Evolutionary conservation across 2,797 vertebrate genomes (phyloP).

Genomic region (Eleutherodactylus coqui): DNA sequence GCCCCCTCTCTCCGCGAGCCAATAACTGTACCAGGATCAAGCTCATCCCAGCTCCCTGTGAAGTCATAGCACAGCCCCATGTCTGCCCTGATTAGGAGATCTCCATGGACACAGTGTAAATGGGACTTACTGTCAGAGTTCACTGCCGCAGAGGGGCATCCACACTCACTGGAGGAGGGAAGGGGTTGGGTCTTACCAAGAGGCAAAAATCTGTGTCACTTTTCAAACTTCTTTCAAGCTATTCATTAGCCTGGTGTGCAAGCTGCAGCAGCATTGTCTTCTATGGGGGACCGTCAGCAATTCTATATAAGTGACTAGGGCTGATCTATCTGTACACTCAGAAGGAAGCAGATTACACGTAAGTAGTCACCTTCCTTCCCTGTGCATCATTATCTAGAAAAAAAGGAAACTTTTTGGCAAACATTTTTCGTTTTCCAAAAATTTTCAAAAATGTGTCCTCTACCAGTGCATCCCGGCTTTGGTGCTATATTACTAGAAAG

Average conservation of each 20-base stretch:
- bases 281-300: neutral
- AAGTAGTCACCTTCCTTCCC: neutral
- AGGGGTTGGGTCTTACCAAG: conserved; percentile 24
- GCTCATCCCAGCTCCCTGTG: neutral
- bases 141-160: conserved; percentile 30
- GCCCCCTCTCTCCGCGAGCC: conserved; percentile 39
- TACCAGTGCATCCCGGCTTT: too few species aligned
- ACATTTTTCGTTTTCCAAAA: neutral
- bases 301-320: neutral
- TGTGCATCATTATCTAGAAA: neutral
- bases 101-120: conserved; percentile 53
- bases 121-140: conserved; percentile 36
- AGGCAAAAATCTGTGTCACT: conserved; percentile 11
- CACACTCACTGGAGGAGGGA: neutral
- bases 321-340: neutral
- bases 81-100: conserved; percentile 70
- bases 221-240: conserved; percentile 35
- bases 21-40: neutral
- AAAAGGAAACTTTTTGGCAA: too few species aligned
- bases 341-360: neutral
- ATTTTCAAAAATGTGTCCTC: too few species aligned
- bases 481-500: too few species aligned
- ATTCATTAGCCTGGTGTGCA: conserved; percentile 26
- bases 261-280: neutral
- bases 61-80: conserved; percentile 64